Evolutionary conservation across 2,888 invertebrate species (phyloP).

Genomic region (Drosophila testacea): DNA sequence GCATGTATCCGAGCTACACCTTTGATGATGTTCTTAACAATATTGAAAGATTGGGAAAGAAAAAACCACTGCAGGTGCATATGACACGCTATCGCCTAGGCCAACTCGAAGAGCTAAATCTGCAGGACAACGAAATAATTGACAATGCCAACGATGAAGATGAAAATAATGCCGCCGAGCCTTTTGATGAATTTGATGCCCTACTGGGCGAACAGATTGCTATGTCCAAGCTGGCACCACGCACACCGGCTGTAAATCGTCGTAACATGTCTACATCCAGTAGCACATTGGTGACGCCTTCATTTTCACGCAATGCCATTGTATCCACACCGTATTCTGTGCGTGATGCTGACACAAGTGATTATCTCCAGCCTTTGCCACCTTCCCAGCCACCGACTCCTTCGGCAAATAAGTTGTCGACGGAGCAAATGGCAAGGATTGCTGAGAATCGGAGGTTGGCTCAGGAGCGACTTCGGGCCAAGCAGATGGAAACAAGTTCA

Average conservation of each 20-base stretch:
- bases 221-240: constrained; percentile 85
- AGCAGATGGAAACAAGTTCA: constrained; percentile 56
- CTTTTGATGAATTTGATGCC: constrained; percentile 88
- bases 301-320: constrained; percentile 74
- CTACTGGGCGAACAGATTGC: constrained; percentile 89
- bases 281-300: constrained; percentile 73
- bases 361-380: constrained; percentile 80
- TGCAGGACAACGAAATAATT: constrained; percentile 85
- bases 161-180: constrained; percentile 82
- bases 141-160: constrained; percentile 85
- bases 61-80: constrained; percentile 91
- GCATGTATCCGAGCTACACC: constrained; percentile 94
- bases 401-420: constrained; percentile 83
- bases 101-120: constrained; percentile 84
- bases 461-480: constrained; percentile 88
- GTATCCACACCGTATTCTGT: constrained; percentile 80
- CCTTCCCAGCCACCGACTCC: constrained; percentile 73
- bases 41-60: constrained; percentile 93
- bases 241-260: constrained; percentile 73
- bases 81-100: constrained; percentile 87
- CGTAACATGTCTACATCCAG: constrained; percentile 43
- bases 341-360: constrained; percentile 63
- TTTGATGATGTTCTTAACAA: constrained; percentile 94
- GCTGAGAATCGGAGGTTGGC: constrained; percentile 89
- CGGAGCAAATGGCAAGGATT: constrained; percentile 89